Evolutionary conservation across 2,797 vertebrate genomes (phyloP).

Genomic region (Coccyzus lansbergi): DNA sequence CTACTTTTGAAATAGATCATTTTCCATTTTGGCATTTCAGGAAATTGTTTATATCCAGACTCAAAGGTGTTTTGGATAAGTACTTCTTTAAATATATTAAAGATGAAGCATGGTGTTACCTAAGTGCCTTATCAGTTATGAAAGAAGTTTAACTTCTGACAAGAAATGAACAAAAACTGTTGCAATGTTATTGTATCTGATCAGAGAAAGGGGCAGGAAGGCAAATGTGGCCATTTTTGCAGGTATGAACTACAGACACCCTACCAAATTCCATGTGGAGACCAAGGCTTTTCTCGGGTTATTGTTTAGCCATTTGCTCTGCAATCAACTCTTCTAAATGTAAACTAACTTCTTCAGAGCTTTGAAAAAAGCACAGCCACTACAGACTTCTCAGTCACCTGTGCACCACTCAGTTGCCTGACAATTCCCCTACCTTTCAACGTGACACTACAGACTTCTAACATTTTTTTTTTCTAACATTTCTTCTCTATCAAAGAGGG

Average conservation of each 20-base stretch:
- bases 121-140: neutral
- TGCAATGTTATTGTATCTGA: fast-evolving
- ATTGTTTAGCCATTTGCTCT: neutral
- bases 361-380: neutral
- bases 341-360: neutral
- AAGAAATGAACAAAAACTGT: neutral
- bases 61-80: neutral
- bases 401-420: neutral
- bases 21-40: neutral
- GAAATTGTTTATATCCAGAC: neutral
- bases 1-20: neutral
- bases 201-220: neutral
- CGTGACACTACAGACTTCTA: neutral
- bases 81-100: neutral
- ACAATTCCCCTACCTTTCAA: neutral
- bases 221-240: neutral
- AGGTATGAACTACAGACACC: neutral
- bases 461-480: neutral
- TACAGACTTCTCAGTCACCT: neutral
- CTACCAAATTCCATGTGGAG: neutral
- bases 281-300: neutral
- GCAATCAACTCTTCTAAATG: neutral
- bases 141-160: neutral
- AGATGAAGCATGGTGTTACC: neutral
- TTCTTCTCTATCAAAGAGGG: neutral